These are phyloP conservation scores for Callospermophilus lateralis DNA, from an alignment of 2,113 vertebrate genomes.

Conservation along the genomic window DNA sequence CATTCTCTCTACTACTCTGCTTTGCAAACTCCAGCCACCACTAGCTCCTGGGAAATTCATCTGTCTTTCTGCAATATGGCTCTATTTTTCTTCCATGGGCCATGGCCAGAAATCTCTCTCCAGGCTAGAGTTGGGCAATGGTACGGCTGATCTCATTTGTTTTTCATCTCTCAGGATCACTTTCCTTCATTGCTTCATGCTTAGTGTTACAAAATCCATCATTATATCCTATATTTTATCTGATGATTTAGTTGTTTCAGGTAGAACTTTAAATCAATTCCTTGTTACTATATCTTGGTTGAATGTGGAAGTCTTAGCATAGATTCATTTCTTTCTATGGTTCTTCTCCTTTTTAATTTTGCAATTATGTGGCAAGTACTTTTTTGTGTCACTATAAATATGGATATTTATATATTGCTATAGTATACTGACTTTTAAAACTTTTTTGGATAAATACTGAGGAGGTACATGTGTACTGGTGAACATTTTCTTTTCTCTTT, in stretches of 20 bases:
- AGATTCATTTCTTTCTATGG: not conserved
- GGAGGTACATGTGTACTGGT: not conserved
- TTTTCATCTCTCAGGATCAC: not conserved
- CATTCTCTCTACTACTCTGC: not conserved
- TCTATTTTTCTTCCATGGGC: too few relatives aligned
- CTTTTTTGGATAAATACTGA: too few relatives aligned
- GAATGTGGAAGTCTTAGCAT: not conserved
- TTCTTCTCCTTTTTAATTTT: not conserved
- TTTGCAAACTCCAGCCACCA: not conserved
- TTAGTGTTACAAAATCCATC: not conserved
- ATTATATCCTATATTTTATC: not conserved
- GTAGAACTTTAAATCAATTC: not conserved
- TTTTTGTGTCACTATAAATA: not conserved
- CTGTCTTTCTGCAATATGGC: not conserved
- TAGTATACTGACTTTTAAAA: too few relatives aligned
- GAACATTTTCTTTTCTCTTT: too few relatives aligned
- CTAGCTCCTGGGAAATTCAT: not conserved
- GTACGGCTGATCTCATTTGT: not conserved
- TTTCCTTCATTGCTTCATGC: not conserved
- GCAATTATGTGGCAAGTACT: not conserved
- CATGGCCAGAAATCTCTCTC: not conserved
- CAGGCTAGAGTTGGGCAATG: not conserved
- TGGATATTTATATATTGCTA: too few relatives aligned
- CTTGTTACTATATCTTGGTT: not conserved
- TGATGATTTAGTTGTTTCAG: not conserved